These are phyloP conservation scores for Zosterops japonicus DNA, from an alignment of 2,113 vertebrate species.

Conservation along the genomic window DNA sequence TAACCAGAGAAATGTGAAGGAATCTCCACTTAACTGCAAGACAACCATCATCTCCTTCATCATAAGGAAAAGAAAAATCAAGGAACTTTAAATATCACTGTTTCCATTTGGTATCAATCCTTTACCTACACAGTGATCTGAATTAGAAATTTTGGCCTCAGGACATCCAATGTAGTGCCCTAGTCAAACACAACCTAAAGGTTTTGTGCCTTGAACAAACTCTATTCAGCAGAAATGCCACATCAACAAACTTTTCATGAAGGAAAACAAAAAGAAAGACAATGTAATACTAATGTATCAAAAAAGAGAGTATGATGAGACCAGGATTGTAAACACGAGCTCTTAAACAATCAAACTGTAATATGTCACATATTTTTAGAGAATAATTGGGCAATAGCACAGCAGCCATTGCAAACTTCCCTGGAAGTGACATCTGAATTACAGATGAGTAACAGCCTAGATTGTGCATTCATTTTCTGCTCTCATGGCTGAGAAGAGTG, in stretches of 20 bases:
- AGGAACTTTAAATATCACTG: background rate
- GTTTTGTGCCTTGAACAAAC: background rate
- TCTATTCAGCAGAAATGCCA: background rate
- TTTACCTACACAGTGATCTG: background rate
- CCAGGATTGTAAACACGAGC: background rate
- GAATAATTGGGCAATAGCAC: background rate
- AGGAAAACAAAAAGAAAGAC: background rate
- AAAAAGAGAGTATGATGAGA: background rate
- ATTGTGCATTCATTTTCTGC: background rate
- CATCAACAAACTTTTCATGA: background rate
- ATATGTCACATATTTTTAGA: background rate
- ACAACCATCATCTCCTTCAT: background rate
- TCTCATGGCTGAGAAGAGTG: background rate
- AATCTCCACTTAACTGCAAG: background rate
- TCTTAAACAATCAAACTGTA: background rate
- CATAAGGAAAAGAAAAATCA: background rate
- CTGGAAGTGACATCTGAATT: background rate
- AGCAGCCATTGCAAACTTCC: background rate
- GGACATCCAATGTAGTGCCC: background rate
- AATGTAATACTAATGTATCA: background rate
- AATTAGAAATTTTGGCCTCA: background rate
- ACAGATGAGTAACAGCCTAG: background rate
- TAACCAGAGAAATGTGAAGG: background rate
- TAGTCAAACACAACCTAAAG: background rate
- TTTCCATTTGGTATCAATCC: background rate